Base-by-base conservation (phyloP, 2,888 invertebrate genomes). In the Dryobota labecula region DNA sequence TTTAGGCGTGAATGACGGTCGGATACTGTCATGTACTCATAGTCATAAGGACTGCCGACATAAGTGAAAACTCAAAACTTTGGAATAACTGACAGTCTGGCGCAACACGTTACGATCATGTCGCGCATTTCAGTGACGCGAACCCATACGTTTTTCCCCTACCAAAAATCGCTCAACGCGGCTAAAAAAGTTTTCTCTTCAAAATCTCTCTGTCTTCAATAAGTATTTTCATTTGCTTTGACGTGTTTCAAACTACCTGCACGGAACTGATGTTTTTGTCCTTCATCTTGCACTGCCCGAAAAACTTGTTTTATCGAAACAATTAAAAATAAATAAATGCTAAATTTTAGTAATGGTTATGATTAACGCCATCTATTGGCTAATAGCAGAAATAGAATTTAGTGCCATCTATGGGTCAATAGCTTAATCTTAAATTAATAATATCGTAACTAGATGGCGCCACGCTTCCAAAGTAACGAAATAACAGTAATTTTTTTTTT, bases 381-480 rank as follows among this genome's bases (percentile, higher is more conserved):
- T 20, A 67, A 33, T 70, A 64, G 41, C 51, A 20, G n/a, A 65
- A 62, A 8, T 43, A 63, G 18, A 15, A 9, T 2, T 11, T 2
- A 56, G 41, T 71, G 85, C 73, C 85, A 85, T 89, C 90, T 89
- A 53, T 61, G n/a, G 56, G 15, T 8, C 54, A 86, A 65, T 86
- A 84, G 86, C 24, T 0, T 2, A 20, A 74, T 38, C n/a, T 49
- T 0, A 45, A 18, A 0, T 47, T 7, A 6, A 8, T 18, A 13
- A 2, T n/a, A n/a, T 33, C 1, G 1, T 0, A 9, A 54, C 54
- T 53, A 79, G 78, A 53, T 78, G 80, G 41, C 78, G 68, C 18
- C 63, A 41, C 2, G 1, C 54, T 20, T 24, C 13, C 1, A 15
- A 43, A 43, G 18, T 3, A 18, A 2, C 1, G 24, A 30, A 61